Evolutionary conservation across 2,888 invertebrate species (phyloP).

Genomic region (Dioctria linearis): DNA sequence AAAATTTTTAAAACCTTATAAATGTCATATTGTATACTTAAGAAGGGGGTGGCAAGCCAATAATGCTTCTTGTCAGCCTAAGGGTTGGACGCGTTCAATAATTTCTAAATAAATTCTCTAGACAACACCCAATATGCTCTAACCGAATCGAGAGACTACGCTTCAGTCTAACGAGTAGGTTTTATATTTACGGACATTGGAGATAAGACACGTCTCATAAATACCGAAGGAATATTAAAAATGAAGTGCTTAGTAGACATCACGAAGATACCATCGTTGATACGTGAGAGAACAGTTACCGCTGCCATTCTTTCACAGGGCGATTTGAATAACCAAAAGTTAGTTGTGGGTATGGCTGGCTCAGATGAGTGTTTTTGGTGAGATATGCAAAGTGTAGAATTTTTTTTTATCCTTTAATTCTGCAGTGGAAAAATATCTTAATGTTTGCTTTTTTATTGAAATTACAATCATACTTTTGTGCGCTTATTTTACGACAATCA

Average conservation of each 20-base stretch:
- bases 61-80: not conserved
- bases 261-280: conserved; percentile 61
- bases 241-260: conserved; percentile 70
- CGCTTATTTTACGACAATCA: too few species aligned
- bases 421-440: not conserved
- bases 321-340: conserved; percentile 69
- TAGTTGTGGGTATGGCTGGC: conserved; percentile 63
- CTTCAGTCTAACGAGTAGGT: conserved; percentile 69
- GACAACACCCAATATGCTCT: conserved; percentile 68
- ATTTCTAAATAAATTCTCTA: conserved; percentile 55
- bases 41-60: not conserved
- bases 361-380: conserved; percentile 7
- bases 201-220: conserved; percentile 67
- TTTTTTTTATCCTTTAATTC: too few species aligned
- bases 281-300: conserved; percentile 65
- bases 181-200: conserved; percentile 67
- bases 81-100: not conserved
- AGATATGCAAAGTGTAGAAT: too few species aligned
- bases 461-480: too few species aligned
- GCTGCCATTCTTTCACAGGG: conserved; percentile 62
- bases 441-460: not conserved
- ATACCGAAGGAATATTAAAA: conserved; percentile 66
- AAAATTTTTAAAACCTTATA: conserved; percentile 1
- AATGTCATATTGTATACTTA: not conserved
- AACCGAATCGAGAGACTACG: conserved; percentile 67